Evolutionary conservation across 2,888 invertebrate species (phyloP), one percentile per base, ranked within the genome.

Genomic region (Cacoxenus indagator): DNA sequence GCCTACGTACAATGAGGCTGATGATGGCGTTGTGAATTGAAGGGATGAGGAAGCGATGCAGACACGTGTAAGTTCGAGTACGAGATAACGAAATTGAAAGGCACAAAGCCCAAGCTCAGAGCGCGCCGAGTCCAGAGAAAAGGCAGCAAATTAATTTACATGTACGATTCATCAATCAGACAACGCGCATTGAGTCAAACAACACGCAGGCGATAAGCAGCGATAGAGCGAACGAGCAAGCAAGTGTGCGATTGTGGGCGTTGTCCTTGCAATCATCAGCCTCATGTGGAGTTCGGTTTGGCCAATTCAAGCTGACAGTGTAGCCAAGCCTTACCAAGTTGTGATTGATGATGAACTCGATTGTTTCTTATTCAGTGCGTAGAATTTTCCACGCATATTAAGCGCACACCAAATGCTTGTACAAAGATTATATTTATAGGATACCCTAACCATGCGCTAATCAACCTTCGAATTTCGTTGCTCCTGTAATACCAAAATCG

Each of bases 101-200:
- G 71, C 76, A 83, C 76, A 83, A 51, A 48, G 22, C 17, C 51
- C 22, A 19, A 51, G 11, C 11, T 51, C n/a, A 43, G 80, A 82
- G 81, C 17, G 48, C 14, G 27, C 24, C 46, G 64, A 46, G 9
- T 14, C n/a, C 51, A 83, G 80, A 77, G 78, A 80, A 82, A 72
- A 82, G 76, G 76, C 76, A 75, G 81, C 76, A 84, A 81, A 84
- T 81, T 81, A 81, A 81, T 81, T 81, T 84, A 84, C 82, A 84
- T 81, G 78, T 82, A 73, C 81, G 75, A 83, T 83, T 84, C 83
- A 82, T 82, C 83, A 84, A 82, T 82, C 82, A 82, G 77, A 62
- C 71, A 65, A 46, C 37, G 61, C n/a, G n/a, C 45, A 57, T 43
- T 37, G 62, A 64, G 67, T 64, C 45, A 59, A 51, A 54, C 68